Conservation (phyloP, 2,888 invertebrate species). For the Ophion slaviceki region DNA sequence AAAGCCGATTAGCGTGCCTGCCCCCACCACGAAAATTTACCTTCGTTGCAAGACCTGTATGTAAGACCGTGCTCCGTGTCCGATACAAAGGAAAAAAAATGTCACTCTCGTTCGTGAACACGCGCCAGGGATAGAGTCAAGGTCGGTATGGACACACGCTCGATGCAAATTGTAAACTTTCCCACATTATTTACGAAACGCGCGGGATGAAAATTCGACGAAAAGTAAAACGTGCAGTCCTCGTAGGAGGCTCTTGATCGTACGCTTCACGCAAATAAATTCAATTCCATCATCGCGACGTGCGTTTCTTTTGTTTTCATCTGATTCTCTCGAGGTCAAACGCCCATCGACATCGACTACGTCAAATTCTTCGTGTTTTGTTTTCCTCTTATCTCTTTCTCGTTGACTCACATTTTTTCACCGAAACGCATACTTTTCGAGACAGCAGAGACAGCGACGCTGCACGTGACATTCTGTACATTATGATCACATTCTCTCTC, state of each 20-base stretch:
- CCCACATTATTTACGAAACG: not conserved
- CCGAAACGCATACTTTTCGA: not conserved
- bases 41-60: too few species aligned
- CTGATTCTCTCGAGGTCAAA: not conserved
- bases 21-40: too few species aligned
- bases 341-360: not conserved
- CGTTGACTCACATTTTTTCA: not conserved
- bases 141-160: not conserved
- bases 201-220: constrained; percentile 65
- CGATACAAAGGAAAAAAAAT: not conserved
- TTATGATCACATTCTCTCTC: constrained; percentile 49
- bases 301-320: not conserved
- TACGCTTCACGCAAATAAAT: constrained; percentile 20
- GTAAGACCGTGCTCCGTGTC: not conserved
- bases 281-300: constrained; percentile 72
- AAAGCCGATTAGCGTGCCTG: too few species aligned
- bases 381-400: not conserved
- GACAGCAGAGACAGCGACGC: not conserved
- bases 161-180: constrained; percentile 70
- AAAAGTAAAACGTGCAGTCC: not conserved
- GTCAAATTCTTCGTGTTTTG: not conserved
- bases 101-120: not conserved
- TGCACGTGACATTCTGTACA: not conserved
- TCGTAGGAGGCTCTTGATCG: not conserved
- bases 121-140: not conserved